Base-by-base conservation (phyloP, 2,797 vertebrate species). In the Peromyscus nudipes region DNA sequence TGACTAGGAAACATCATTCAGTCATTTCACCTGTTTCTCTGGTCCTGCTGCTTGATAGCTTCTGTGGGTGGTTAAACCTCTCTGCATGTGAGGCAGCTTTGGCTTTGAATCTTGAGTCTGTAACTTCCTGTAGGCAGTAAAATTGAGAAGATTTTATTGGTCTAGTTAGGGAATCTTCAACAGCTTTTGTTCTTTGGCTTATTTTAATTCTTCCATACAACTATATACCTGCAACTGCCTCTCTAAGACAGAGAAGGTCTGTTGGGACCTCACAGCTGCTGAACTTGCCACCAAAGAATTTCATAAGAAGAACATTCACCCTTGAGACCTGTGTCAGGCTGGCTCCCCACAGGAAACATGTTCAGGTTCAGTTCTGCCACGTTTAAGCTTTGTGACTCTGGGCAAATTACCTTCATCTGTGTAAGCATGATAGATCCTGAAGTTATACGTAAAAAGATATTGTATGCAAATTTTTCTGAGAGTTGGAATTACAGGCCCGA, bases 361-460 rank as follows among this genome's bases (percentile, higher is more conserved):
- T 67, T 31, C 14, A 73, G 85, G 34, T 1, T 40, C 4, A 2
- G 57, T 93, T 93, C 79, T 89, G 27, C 69, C 40, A 79, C n/a
- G 77, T 79, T 79, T 21, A 57, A 84, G 46, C 55, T 88, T 90
- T n/a, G 31, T 94, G 46, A 89, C 40, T 87, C 82, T 76, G 37
- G 17, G 16, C 85, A 91, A 91, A 37, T 92, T 91, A 96, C 84
- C 17, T 9, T 88, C 77, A 91, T 12, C 37, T 2, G 10, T 87
- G 55, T 86, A 89, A 62, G 21, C 43, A 31, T 57, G 37, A 52
- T 46, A 21, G 40, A 34, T 19, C 31, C 57, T 67, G 85, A 94
- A 82, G 89, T 80, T 85, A 37, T 86, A 83, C 19, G 23, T 86
- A 87, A 96, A 97, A 87, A 95, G 19, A 95, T 92, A 88, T 34